Conservation (phyloP, 2,888 invertebrate genomes). For the Diogma glabrata region DNA sequence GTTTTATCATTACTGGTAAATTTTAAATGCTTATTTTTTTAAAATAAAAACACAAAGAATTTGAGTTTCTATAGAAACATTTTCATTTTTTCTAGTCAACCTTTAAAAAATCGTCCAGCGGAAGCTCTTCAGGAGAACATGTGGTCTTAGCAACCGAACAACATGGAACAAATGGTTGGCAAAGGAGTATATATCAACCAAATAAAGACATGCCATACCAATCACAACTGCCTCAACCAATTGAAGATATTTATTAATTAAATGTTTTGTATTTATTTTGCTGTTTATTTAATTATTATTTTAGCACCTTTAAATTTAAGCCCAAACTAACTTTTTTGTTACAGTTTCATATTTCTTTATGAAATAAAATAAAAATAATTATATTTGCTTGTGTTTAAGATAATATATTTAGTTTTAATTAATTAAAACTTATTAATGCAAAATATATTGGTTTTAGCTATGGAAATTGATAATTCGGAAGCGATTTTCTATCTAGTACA, state of each 20-base stretch:
- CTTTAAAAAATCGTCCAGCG: constrained; percentile 44
- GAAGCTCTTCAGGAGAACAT: constrained; percentile 39
- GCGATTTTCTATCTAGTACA: no score
- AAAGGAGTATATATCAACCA: constrained; percentile 29
- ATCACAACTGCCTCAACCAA: constrained; percentile 19
- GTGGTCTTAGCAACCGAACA: constrained; percentile 38
- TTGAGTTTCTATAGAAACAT: background rate
- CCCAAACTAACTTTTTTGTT: background rate
- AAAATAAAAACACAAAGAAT: background rate
- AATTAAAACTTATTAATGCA: no score
- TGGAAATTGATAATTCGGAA: no score
- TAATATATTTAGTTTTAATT: no score
- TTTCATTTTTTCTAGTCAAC: background rate
- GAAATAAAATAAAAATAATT: no score
- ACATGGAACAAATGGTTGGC: constrained; percentile 35
- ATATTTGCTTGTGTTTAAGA: no score
- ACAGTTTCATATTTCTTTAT: no score
- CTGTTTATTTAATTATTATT: background rate
- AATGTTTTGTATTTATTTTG: constrained; percentile 4
- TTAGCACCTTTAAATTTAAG: background rate
- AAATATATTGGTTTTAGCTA: no score
- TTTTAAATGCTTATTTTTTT: constrained; percentile 13
- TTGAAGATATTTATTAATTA: background rate
- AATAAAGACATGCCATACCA: constrained; percentile 31
- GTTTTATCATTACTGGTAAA: constrained; percentile 44